These are phyloP conservation scores for Helleia helle DNA, from an alignment of 2,888 invertebrate species.

Conservation along the genomic window DNA sequence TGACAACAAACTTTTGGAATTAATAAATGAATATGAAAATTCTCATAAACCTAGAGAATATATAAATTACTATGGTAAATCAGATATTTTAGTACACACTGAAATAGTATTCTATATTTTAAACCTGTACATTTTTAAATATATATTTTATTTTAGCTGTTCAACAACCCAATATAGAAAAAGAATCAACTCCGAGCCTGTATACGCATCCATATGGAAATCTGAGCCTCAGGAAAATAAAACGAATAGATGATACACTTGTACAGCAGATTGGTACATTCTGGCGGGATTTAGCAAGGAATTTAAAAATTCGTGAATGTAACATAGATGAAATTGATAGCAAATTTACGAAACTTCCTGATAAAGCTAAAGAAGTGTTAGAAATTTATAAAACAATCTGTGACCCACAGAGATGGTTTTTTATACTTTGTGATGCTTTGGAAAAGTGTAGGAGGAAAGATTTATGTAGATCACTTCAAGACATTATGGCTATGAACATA, in stretches of 20 bases:
- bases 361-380: conserved; percentile 41
- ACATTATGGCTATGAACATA: conserved; percentile 53
- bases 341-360: conserved; percentile 26
- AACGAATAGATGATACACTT: conserved; percentile 42
- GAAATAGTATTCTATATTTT: no score
- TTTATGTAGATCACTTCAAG: conserved; percentile 39
- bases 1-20: conserved; percentile 30
- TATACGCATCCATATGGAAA: conserved; percentile 27
- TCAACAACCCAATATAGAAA: conserved; percentile 19
- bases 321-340: conserved; percentile 48
- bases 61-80: conserved; percentile 40
- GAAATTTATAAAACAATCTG: conserved; percentile 26
- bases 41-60: conserved; percentile 28
- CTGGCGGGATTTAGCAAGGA: conserved; percentile 54
- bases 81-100: background rate
- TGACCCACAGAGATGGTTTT: conserved; percentile 52
- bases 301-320: conserved; percentile 45
- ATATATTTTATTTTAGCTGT: conserved; percentile 23
- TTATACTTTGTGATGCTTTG: conserved; percentile 47
- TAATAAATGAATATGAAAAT: conserved; percentile 39
- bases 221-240: conserved; percentile 34
- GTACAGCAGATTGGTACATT: conserved; percentile 45
- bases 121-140: background rate
- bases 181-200: conserved; percentile 18
- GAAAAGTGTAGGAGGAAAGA: conserved; percentile 49